Percentiles rank a stretch among this genome's conserved stretches.
phyloP scores from a whole-genome alignment of 2,797 vertebrate genomes.

The Orientallactaga sibirica region DNA sequence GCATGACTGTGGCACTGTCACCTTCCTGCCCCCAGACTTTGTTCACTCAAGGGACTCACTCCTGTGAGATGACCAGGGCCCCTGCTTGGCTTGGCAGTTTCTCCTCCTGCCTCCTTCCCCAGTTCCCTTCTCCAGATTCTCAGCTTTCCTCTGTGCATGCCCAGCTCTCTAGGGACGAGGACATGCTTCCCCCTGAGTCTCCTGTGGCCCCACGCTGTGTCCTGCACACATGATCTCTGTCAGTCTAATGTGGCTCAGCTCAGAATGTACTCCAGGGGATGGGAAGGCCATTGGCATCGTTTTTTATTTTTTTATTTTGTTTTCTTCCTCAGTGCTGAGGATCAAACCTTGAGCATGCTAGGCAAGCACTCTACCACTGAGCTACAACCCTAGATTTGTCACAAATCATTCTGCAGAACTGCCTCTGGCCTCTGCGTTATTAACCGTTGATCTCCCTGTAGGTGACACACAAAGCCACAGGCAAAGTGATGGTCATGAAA shows the following conservation, averaged over 20 bases:
- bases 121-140: constrained; percentile 40
- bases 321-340: background rate
- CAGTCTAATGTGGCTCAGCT: constrained; percentile 19
- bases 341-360: constrained; percentile 23
- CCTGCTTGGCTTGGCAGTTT: constrained; percentile 77
- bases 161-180: constrained; percentile 24
- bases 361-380: background rate
- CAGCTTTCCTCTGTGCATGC: constrained; percentile 59
- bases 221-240: constrained; percentile 23
- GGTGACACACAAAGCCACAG: constrained; percentile 97
- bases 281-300: background rate
- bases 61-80: constrained; percentile 40
- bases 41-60: constrained; percentile 25
- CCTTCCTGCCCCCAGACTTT: constrained; percentile 46
- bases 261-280: background rate
- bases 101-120: background rate
- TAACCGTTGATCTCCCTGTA: constrained; percentile 83
- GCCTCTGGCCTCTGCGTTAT: background rate
- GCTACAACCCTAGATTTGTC: background rate
- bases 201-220: background rate
- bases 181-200: background rate
- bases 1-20: constrained; percentile 78
- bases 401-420: background rate
- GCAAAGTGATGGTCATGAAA: constrained; percentile 99
- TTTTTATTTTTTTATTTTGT: background rate